phyloP scores from a whole-genome alignment of 1,140 invertebrate species.

The Procambarus virginalis region DNA sequence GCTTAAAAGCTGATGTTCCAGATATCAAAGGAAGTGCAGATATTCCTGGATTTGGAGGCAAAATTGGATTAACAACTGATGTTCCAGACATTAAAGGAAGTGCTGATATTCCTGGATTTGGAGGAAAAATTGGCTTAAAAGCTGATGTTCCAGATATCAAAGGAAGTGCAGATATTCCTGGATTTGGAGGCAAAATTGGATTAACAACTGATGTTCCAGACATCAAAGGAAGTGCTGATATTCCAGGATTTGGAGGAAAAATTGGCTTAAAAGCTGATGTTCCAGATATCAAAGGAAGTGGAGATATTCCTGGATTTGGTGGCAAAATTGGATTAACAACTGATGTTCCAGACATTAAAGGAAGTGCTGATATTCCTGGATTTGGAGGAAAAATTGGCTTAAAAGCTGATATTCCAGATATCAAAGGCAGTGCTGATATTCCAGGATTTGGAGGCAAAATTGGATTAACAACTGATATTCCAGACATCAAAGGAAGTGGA shows the following conservation, averaged over 20 bases:
- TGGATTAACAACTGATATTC: background rate
- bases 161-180: background rate
- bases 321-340: background rate
- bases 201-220: too few relatives aligned
- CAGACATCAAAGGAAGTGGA: background rate
- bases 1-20: background rate
- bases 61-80: background rate
- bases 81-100: background rate
- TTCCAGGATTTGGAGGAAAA: background rate
- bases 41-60: background rate
- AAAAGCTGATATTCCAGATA: background rate
- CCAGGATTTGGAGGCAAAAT: slow-evolving; percentile 15
- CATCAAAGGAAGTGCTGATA: background rate
- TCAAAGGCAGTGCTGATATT: background rate
- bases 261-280: slow-evolving; percentile 1
- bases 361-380: background rate
- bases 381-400: slow-evolving; percentile 9
- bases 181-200: background rate
- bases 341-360: background rate
- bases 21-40: background rate
- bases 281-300: background rate
- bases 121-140: background rate
- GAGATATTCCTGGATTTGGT: background rate
- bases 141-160: background rate
- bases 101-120: background rate